Base-by-base conservation (phyloP, 2,797 vertebrate species). In the Serranus cabrilla region DNA sequence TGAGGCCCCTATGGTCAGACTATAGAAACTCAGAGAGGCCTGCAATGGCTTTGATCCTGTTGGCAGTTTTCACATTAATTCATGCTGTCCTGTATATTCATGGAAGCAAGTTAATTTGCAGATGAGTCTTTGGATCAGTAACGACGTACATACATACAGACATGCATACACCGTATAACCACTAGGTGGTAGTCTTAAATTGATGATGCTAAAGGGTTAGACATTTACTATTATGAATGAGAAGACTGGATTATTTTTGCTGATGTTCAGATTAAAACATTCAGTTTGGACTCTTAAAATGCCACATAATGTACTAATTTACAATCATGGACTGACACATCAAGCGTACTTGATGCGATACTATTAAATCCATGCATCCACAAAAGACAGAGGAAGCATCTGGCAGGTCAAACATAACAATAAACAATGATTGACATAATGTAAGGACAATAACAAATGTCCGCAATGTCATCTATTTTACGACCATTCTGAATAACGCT, bases 181-280 rank as follows among this genome's bases (percentile, higher is more conserved):
- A 87, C 89, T 89, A 92, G 93, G n/a, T 91, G 92, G 85, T 37
- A 88, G 80, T 10, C 85, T 87, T 86, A 49, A 77, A 76, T 79
- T 79, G 25, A 67, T 40, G 13, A 68, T 78, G 51, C 5, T n/a
- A 14, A 47, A 3, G 11, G 4, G 0, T 37, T 50, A 8, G 31
- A 23, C 5, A 43, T 49, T 43, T 40, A 59, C 23, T 9, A 42
- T 43, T 66, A 66, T 54, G 23, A 25, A 45, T n/a, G n/a, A 20
- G 2, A 20, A n/a, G 7, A 7, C n/a, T 10, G 0, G 4, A 14
- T 1, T 39, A n/a, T 66, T 34, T 69, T 45, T 45, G 21, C 1
- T 62, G 39, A 54, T 76, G 6, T 50, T 54, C 8, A 39, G 5
- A 66, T 42, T 5, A 2, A 70, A 74, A 45, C 8, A 39, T 55